Conservation (phyloP, 35 echinoderm and acorn worm species). For the Ophioderma brevispina region DNA sequence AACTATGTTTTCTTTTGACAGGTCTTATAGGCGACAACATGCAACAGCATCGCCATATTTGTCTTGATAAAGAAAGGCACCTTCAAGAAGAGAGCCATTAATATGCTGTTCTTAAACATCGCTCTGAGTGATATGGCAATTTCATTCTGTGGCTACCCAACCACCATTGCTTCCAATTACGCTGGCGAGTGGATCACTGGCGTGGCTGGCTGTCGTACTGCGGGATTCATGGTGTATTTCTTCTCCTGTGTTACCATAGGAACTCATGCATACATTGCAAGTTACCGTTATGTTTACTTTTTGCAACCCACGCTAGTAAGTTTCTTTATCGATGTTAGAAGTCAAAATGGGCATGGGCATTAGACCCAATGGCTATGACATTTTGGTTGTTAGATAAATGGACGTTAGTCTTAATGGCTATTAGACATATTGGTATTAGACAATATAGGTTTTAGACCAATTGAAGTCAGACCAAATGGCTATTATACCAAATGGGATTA, state of each 20-base stretch:
- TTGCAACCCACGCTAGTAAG: no score
- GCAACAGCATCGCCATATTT: constrained; percentile 17
- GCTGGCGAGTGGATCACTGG: constrained; percentile 52
- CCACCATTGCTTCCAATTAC: constrained; percentile 41
- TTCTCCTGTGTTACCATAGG: constrained; percentile 53
- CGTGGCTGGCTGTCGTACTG: constrained; percentile 13
- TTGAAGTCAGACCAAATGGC: no score
- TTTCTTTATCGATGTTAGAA: no score
- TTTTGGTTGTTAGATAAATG: no score
- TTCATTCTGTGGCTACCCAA: constrained; percentile 54
- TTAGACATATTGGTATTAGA: no score
- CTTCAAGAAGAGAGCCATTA: constrained; percentile 47
- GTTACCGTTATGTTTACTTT: constrained; percentile 61
- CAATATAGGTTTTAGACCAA: no score
- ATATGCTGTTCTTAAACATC: constrained; percentile 60
- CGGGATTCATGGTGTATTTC: constrained; percentile 26
- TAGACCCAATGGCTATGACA: no score
- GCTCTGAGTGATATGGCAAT: constrained; percentile 59
- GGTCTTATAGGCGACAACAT: constrained; percentile 18
- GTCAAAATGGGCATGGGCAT: no score
- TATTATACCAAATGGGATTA: no score
- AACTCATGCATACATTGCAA: constrained; percentile 30
- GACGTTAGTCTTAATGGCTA: no score
- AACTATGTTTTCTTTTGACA: constrained; percentile 10
- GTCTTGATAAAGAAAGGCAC: constrained; percentile 32